Base-by-base conservation (phyloP, 2,113 vertebrate species). In the Xenotilapia caudafasciata region DNA sequence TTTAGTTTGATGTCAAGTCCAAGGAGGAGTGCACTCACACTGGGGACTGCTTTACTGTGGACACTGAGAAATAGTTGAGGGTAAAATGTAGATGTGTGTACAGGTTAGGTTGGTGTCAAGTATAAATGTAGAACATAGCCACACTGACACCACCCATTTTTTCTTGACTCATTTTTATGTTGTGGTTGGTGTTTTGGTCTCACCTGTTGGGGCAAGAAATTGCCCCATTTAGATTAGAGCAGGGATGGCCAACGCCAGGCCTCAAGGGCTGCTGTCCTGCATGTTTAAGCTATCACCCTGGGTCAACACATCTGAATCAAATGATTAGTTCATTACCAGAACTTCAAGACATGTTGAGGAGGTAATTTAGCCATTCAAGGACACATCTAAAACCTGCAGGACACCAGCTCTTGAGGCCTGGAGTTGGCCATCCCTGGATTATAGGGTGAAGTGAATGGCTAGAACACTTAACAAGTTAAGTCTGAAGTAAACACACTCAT, bases 281-380 rank as follows among this genome's bases (percentile, higher is more conserved):
- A 4, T 17, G 14, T 60, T 60, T 60, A 0, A 31, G 8, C 3
- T 31, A 9, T 17, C 56, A 56, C 21, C 21, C 21, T 56, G 21
- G 12, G 6, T 56, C 21, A 26, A 56, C 21, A 55, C 54, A 26
- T 1, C 6, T 56, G 12, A 56, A 26, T 14, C 6, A 56, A 14
- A 56, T 56, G 54, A 56, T 0, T 26, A 58, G 56, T 31, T 58
- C 26, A 17, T 58, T 58, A 17, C 56, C 8, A 58, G 56, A 58
- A 31, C 56, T 58, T 31, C 56, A 58, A 58, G 26, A 31, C 14
- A 31, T 58, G 56, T 58, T 17, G 56, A 58, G 1, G 14, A 58
- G 56, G 56, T 58, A 9, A 58, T 58, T 58, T 58, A 0, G 26
- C 56, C 14, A 31, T 58, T 0, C 14, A 17, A 2, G 26, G 0